These are phyloP conservation scores for Centropyge bicolor DNA, from an alignment of 2,797 vertebrate species.

Conservation along the genomic window DNA sequence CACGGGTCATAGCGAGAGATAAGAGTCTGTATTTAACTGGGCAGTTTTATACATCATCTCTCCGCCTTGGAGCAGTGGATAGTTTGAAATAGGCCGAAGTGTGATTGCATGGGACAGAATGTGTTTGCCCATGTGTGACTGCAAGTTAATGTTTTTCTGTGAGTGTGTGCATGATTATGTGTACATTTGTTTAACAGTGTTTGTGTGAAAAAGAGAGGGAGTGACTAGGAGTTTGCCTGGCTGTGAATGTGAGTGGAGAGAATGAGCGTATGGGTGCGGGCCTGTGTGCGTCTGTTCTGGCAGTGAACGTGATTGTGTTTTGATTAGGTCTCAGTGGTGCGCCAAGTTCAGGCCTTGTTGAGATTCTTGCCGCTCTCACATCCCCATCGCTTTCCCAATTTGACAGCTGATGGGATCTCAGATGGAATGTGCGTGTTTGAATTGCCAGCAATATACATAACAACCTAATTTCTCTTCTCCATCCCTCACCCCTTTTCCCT, in stretches of 20 bases:
- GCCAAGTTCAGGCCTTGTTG: slow-evolving; percentile 79
- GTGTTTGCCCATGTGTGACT: slow-evolving; percentile 74
- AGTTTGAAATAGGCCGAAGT: slow-evolving; percentile 67
- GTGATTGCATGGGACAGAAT: slow-evolving; percentile 73
- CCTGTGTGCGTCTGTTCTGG: slow-evolving; percentile 73
- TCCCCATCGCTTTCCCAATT: slow-evolving; percentile 87
- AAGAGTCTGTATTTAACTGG: slow-evolving; percentile 70
- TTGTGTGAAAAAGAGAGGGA: slow-evolving; percentile 55
- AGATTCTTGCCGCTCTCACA: slow-evolving; percentile 80
- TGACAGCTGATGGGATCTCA: slow-evolving; percentile 93
- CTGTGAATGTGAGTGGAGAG: slow-evolving; percentile 59
- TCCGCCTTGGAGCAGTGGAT: slow-evolving; percentile 56
- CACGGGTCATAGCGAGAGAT: slow-evolving; percentile 71
- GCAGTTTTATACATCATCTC: slow-evolving; percentile 71
- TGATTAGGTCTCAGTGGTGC: slow-evolving; percentile 84
- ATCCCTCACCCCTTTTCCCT: slow-evolving; percentile 48
- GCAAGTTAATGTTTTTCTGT: slow-evolving; percentile 69
- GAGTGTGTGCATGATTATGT: slow-evolving; percentile 74
- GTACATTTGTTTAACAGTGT: slow-evolving; percentile 71
- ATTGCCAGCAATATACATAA: slow-evolving; percentile 91
- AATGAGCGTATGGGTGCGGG: slow-evolving; percentile 60
- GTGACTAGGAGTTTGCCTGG: slow-evolving; percentile 57
- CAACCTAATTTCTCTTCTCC: slow-evolving; percentile 87
- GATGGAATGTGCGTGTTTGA: slow-evolving; percentile 92
- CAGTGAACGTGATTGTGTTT: slow-evolving; percentile 84